Base-by-base conservation (phyloP, 2,113 vertebrate genomes). In the Lophius piscatorius region DNA sequence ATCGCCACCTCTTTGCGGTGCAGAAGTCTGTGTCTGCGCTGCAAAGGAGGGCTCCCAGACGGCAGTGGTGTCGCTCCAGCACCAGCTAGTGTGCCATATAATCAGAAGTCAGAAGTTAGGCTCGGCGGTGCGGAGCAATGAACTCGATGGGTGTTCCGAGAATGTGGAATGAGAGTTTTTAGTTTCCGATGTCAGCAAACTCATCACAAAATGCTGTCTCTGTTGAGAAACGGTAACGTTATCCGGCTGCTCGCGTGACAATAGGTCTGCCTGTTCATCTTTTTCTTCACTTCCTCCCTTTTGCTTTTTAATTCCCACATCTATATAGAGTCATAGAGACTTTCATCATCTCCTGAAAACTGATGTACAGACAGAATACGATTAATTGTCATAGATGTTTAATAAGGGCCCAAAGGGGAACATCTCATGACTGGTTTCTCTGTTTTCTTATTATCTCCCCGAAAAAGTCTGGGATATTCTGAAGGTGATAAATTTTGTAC, bases 151-250 rank as follows among this genome's bases (percentile, higher is more conserved):
- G 55, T 20, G 4, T 55, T 24, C 33, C 12, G 18, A 55, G 67
- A 71, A 49, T 26, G 23, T 42, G 38, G 58, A 58, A 60, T 16
- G 16, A 17, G 36, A 31, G 59, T 52, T 77, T 71, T 55, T 41
- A 75, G 36, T 71, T 26, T 39, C 5, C 9, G 26, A 34, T 60
- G 76, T 61, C 24, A 50, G 11, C 62, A 26, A 36, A 65, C 49
- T 70, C 73, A 73, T 74, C 76, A 66, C 26, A 60, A 77, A 65
- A 54, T 29, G 4, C 22, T 46, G 48, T 63, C 55, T 31, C 61
- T 54, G 38, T 42, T 68, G 38, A 58, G 34, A 60, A 70, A 63
- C 64, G 13, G 83, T 61, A 76, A 68, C 20, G 34, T 63, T 72
- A 67, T 75, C 63, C 36, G 24, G 39, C 49, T 58, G 64, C 74